Evolutionary conservation across 1,140 invertebrate species (phyloP), one percentile per base, ranked within the genome.

Genomic region (Drosophila subobscura): DNA sequence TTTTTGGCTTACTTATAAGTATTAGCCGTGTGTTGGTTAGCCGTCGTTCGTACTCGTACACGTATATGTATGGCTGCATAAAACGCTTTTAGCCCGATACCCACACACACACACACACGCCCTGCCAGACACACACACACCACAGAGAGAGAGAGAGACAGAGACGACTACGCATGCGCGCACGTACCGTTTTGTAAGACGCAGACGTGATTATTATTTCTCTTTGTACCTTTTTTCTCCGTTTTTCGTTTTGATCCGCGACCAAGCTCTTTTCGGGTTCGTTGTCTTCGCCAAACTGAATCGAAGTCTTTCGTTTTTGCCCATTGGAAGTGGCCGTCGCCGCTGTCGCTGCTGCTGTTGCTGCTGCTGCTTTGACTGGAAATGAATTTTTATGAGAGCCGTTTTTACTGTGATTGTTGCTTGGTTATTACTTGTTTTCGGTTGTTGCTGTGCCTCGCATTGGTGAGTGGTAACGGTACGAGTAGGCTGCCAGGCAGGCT

Each of bases 301-400:
- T 79, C 91, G 77, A 91, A 91, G 90, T 91, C 90, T 91, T 91
- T 91, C 90, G 90, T 88, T 90, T 83, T 85, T 79, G 88, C 79
- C 81, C 72, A 85, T 65, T 85, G 84, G 84, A 88, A 88, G 84
- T 73, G 76, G 61, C 65, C 56, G 72, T 59, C 65, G 73, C 47
- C 42, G 50, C 14, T 37, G 66, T 14, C 12, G 60, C 45, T 44
- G 46, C 50, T 44, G 65, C 22, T 44, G 49, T 45, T 47, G 33
- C 47, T 66, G 57, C 55, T 51, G 52, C 45, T 60, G 59, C 25
- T 27, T 27, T 47, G 63, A 44, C 74, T 83, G 83, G 79, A 80
- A 80, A 55, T 81, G 37, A 61, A 68, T 75, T 73, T 85, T 57
- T 76, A 74, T 66, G 72, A 57, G 55, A 14, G 12, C 63, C 53